A percentile compares a stretch with the other conserved stretches of the same genome.
Evolutionary conservation across 2,113 vertebrate species (phyloP).

Genomic region (Taxidea taxus): DNA sequence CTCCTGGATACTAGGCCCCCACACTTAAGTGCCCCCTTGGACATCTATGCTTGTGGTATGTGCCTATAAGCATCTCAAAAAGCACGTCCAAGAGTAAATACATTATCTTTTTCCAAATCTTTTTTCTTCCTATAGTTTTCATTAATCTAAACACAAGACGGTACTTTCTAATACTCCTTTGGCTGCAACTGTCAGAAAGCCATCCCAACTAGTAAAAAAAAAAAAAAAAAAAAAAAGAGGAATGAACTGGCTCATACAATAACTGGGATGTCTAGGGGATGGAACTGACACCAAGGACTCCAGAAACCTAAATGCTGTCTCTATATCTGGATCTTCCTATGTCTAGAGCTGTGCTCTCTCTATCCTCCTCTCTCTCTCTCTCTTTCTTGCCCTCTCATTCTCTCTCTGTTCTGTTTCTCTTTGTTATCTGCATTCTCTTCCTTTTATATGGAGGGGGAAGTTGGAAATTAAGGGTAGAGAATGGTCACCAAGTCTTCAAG

Average conservation of each 20-base stretch:
- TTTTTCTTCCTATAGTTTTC: not conserved
- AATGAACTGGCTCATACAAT: not conserved
- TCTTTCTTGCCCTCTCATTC: not conserved
- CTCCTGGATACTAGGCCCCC: not conserved
- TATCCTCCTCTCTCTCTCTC: not conserved
- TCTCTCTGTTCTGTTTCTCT: not conserved
- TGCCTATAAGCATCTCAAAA: not conserved
- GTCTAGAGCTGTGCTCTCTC: not conserved
- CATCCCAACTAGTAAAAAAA: not conserved
- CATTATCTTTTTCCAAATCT: not conserved
- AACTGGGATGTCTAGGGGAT: not conserved
- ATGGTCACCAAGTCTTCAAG: not conserved
- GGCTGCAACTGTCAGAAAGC: not conserved
- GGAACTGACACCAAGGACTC: not conserved
- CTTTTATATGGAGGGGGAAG: not conserved
- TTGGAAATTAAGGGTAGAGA: not conserved
- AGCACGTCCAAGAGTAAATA: not conserved
- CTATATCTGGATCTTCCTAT: not conserved
- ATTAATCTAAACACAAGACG: not conserved
- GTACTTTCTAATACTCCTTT: not conserved
- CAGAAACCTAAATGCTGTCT: not conserved
- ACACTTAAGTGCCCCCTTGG: not conserved
- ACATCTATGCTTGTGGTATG: not conserved
- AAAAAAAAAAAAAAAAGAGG: not conserved
- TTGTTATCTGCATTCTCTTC: not conserved